These are phyloP conservation scores for Amphiduros pacificus DNA, from an alignment of 2,888 invertebrate species.

Conservation along the genomic window DNA sequence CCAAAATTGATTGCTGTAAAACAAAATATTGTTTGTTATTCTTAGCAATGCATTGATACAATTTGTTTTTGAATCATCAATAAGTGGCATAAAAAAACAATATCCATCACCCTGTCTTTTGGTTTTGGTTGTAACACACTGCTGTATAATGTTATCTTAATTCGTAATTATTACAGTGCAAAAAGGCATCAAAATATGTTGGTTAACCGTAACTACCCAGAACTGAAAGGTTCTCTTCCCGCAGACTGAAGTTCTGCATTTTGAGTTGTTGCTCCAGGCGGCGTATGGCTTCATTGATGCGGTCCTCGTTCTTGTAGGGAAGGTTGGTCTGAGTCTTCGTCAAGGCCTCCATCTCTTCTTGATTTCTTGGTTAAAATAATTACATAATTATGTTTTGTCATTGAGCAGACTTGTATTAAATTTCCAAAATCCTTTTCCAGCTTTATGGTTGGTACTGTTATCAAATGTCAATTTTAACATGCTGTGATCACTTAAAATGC, in stretches of 20 bases:
- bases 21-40: too few species aligned
- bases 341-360: conserved; percentile 27
- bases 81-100: conserved; percentile 11
- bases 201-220: conserved; percentile 15
- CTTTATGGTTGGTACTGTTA: too few species aligned
- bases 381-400: too few species aligned
- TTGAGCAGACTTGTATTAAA: too few species aligned
- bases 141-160: too few species aligned
- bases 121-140: too few species aligned
- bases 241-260: conserved; percentile 48
- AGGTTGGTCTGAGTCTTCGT: conserved; percentile 45
- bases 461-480: too few species aligned
- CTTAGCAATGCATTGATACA: too few species aligned
- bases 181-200: conserved; percentile 21
- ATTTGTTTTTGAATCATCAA: conserved; percentile 7
- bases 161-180: conserved; percentile 8
- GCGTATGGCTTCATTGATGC: conserved; percentile 50
- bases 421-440: too few species aligned
- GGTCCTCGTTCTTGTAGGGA: conserved; percentile 51
- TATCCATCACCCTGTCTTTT: conserved; percentile 11
- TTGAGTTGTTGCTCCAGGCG: conserved; percentile 49
- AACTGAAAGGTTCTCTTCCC: conserved; percentile 43
- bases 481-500: too few species aligned
- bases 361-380: too few species aligned
- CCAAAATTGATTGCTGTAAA: too few species aligned